Percentiles rank a stretch among this genome's conserved stretches.
Evolutionary conservation across 2,797 vertebrate genomes (phyloP).

Genomic region (Chrysocyon brachyurus): DNA sequence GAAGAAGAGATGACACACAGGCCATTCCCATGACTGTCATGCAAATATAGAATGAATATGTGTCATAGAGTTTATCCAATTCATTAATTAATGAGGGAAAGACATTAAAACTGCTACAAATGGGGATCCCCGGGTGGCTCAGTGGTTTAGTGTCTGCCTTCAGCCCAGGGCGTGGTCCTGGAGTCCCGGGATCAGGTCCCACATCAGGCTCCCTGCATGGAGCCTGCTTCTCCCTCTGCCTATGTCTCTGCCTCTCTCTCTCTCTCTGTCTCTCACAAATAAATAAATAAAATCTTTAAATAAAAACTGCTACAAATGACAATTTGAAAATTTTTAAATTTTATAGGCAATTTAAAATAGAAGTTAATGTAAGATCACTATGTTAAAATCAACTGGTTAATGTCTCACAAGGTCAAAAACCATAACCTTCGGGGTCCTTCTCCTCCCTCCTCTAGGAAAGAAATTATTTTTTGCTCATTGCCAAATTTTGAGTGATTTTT

Average conservation of each 20-base stretch:
- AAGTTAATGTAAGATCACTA: not conserved
- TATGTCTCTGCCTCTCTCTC: no score
- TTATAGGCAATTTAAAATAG: not conserved
- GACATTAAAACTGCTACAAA: not conserved
- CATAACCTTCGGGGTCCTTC: not conserved
- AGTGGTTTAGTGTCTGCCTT: no score
- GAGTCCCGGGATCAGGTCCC: no score
- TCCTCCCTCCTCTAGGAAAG: not conserved
- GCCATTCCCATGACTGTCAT: not conserved
- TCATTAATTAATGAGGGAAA: not conserved
- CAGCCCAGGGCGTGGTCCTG: no score
- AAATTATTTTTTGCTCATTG: not conserved
- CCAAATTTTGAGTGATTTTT: not conserved
- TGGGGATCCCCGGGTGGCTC: no score
- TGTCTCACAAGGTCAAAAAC: not conserved
- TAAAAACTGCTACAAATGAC: not conserved
- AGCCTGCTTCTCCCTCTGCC: no score
- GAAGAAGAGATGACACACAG: not conserved
- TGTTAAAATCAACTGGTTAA: slow-evolving; percentile 21
- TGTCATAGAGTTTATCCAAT: not conserved
- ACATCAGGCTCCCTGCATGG: no score
- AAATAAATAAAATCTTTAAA: no score
- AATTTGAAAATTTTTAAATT: not conserved
- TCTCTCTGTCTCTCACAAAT: no score
- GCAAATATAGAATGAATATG: not conserved